Evolutionary conservation across 2,888 invertebrate genomes (phyloP), one percentile per base, ranked within the genome.

Genomic region (Agrotis puta): DNA sequence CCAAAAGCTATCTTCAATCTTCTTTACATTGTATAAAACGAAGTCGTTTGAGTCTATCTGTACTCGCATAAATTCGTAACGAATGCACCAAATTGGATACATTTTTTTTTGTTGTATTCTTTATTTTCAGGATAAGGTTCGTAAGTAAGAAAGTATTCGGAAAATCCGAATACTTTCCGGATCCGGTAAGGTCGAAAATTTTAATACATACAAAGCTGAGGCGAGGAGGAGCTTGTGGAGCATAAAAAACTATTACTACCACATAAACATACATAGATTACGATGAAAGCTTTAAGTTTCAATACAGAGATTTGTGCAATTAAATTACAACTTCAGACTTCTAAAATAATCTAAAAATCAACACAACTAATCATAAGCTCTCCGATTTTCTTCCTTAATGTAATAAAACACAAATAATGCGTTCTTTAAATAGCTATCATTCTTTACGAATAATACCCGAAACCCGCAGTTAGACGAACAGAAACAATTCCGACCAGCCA

Each of bases 401-500:
- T 13, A 16, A 18, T 18, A 20, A 71, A 62, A 16, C 16, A 63
- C n/a, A 27, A 2, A 0, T 20, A 11, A 20, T 7, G n/a, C 24
- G 20, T 47, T 24, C 24, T 48, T 11, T 14, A 45, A 33, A 64
- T 50, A 64, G 7, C 27, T 39, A 3, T 5, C 18, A 18, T 50
- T 45, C 16, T 22, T 45, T 45, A n/a, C 27, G 33, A 73, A 51
- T 43, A 20, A 59, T 56, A 59, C 24, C 13, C 13, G 11, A 22
- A 58, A 58, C 50, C 62, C 43, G 3, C 53, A 33, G n/a, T 51
- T 43, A 62, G 61, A 65, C 7, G 58, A 65, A 22, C 47, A 51
- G 58, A 50, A 62, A 50, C 64, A 69, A 67, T 64, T 56, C 39
- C 27, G 9, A 33, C 13, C 57, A 64, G 56, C 57, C 53, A 58